Evolutionary conservation across 2,888 invertebrate genomes (phyloP), one percentile per base, ranked within the genome.

Genomic region (Linyphia triangularis): DNA sequence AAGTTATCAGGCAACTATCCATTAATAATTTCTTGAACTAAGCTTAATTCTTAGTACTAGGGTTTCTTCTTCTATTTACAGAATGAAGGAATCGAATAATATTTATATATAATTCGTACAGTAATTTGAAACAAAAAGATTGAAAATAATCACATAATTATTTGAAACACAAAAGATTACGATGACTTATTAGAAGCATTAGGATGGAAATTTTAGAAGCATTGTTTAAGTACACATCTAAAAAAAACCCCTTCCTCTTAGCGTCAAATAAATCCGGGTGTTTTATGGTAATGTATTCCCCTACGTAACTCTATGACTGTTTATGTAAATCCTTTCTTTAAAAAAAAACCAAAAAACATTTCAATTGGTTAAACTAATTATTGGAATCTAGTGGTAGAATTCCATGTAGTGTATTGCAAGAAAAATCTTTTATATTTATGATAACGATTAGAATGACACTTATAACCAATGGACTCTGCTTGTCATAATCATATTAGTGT

Each of bases 181-280:
- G 26, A 19, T 82, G 82, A 82, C 61, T 72, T 82, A 82, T 72
- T 57, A 82, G 33, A 22, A 40, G 59, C 82, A 72, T 82, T 82
- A 82, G 10, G 16, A 19, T n/a, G 57, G 28, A 61, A 82, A 82
- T 72, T 82, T 82, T 70, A 24, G 33, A 63, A 63, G 26, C 22
- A 61, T 63, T 82, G 28, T 69, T 81, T 67, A 9, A 81, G 24
- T n/a, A 13, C 51, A 33, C 33, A 40, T 24, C 40, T 30, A 26
- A 37, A 69, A 77, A 77, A 77, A 22, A 33, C 0, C n/a, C n/a
- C n/a, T n/a, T n/a, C n/a, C 67, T 7, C 16, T 28, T 28, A 72
- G 72, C 61, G 72, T 72, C 82, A 59, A 82, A 82, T 61, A 70
- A 72, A 72, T 72, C 59, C 67, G 24, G 26, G 19, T 19, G 22